These are phyloP conservation scores for Microdon myrmicae DNA, from an alignment of 2,888 invertebrate species.

Conservation along the genomic window DNA sequence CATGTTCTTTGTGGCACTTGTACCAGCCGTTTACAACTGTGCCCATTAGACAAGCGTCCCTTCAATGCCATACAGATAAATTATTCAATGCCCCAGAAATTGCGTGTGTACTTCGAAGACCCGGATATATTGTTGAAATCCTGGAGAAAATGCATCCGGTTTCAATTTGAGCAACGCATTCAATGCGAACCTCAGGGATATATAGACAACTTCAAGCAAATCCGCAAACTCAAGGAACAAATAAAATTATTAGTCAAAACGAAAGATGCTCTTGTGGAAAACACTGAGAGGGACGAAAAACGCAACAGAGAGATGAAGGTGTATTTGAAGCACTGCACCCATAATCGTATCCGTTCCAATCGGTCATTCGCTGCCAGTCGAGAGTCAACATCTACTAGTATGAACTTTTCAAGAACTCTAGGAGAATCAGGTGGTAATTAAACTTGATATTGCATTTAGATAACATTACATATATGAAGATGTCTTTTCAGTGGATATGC, in stretches of 20 bases:
- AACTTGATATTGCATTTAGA: too few species aligned
- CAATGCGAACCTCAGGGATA: conserved; percentile 1
- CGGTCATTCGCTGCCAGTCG: not conserved
- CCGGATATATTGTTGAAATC: conserved; percentile 9
- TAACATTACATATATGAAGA: too few species aligned
- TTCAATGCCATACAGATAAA: conserved; percentile 15
- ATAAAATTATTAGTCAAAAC: conserved; percentile 12
- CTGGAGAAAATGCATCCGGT: conserved; percentile 29
- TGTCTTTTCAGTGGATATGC: conserved; percentile 29
- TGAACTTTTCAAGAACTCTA: conserved; percentile 12
- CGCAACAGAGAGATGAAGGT: conserved; percentile 26
- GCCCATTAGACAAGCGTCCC: conserved; percentile 26
- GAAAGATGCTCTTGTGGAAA: not conserved
- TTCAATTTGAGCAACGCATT: conserved; percentile 28
- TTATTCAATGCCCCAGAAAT: conserved; percentile 20
- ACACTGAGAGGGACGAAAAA: conserved; percentile 10
- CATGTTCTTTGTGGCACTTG: conserved; percentile 29
- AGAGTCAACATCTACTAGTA: conserved; percentile 5
- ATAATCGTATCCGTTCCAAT: not conserved
- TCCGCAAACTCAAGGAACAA: conserved; percentile 14
- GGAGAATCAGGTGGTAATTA: conserved; percentile 45
- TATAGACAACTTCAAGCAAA: not conserved
- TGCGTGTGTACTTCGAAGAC: conserved; percentile 15
- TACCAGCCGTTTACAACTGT: conserved; percentile 5
- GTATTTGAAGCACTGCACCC: conserved; percentile 8